A percentile compares a stretch with the other conserved stretches of the same genome.
Conservation (phyloP, 2,888 invertebrate genomes). For the Halictus quadricinctus region DNA sequence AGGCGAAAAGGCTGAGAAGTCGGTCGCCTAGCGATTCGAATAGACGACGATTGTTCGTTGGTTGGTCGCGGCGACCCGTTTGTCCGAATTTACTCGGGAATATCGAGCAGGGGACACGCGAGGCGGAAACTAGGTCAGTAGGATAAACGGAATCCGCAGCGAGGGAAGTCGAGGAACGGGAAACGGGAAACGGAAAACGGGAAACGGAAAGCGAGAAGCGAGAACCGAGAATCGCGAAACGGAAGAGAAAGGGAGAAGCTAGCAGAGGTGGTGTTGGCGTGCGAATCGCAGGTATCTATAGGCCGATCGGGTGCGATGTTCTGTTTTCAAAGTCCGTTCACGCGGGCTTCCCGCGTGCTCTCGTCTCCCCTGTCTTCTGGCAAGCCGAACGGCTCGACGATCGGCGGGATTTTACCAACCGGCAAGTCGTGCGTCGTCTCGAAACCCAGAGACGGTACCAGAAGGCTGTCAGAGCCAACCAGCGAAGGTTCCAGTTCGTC, state of each 20-base stretch:
- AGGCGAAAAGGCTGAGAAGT: not conserved
- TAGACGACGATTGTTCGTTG: not conserved
- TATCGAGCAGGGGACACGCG: conserved; percentile 2
- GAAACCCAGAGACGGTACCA: conserved; percentile 40
- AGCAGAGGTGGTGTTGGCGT: not conserved
- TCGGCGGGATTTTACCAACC: conserved; percentile 45
- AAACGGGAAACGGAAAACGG: not conserved
- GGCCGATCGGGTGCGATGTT: conserved; percentile 70
- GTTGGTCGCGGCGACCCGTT: not conserved
- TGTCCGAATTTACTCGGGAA: not conserved
- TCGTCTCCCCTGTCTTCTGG: conserved; percentile 58
- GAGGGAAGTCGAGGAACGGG: not conserved
- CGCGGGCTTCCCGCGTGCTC: conserved; percentile 75
- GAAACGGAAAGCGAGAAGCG: not conserved
- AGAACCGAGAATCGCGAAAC: not conserved
- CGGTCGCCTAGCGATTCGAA: not conserved
- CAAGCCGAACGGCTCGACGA: conserved; percentile 48
- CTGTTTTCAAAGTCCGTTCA: conserved; percentile 81
- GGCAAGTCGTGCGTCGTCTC: conserved; percentile 39
- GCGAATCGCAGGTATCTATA: not conserved
- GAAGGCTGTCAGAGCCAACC: conserved; percentile 77
- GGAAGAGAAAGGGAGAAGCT: not conserved
- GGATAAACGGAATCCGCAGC: not conserved
- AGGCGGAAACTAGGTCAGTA: conserved; percentile 30
- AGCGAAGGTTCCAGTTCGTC: conserved; percentile 79